Conservation (phyloP, 2,888 invertebrate species). For the Pollenia labialis region DNA sequence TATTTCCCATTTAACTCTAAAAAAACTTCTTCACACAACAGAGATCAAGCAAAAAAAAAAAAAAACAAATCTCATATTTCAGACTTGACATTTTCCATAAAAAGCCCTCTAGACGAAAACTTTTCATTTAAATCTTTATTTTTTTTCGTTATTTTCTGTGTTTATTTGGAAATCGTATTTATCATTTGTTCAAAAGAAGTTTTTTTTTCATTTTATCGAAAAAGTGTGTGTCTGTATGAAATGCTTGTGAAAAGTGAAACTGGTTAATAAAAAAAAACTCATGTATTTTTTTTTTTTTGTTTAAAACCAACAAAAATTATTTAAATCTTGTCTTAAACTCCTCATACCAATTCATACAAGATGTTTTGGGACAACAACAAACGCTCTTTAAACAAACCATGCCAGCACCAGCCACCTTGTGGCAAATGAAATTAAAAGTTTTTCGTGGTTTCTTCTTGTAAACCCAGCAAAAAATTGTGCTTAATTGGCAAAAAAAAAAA, state of each 20-base stretch:
- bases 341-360: constrained; percentile 69
- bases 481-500: background rate
- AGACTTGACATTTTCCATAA: constrained; percentile 73
- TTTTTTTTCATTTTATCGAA: background rate
- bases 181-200: constrained; percentile 32
- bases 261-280: constrained; percentile 56
- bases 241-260: constrained; percentile 72
- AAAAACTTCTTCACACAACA: constrained; percentile 4
- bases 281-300: constrained; percentile 39
- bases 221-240: constrained; percentile 42
- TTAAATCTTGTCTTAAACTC: constrained; percentile 69
- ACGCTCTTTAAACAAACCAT: constrained; percentile 44
- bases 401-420: constrained; percentile 48
- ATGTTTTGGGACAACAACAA: constrained; percentile 58
- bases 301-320: constrained; percentile 45
- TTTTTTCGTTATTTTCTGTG: background rate
- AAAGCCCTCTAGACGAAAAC: constrained; percentile 67
- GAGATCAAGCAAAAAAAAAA: background rate
- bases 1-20: constrained; percentile 31
- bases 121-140: constrained; percentile 54
- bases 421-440: constrained; percentile 72
- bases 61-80: constrained; percentile 56
- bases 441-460: constrained; percentile 43
- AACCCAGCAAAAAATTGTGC: constrained; percentile 41
- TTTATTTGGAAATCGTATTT: constrained; percentile 59